Conservation (phyloP, 2,888 invertebrate species). For the Ellobium chinense region DNA sequence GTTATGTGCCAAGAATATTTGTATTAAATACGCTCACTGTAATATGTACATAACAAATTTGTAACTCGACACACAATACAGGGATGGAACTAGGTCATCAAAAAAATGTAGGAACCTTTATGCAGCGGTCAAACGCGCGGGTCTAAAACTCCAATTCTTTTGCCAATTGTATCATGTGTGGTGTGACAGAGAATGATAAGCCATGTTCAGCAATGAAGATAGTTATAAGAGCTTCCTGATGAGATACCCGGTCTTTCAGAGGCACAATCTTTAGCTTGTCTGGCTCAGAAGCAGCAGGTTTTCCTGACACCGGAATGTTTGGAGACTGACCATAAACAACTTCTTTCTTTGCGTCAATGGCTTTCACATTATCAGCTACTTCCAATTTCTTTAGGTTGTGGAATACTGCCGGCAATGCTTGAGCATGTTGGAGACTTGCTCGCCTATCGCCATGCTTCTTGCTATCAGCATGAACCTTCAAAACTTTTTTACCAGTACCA, state of each 20-base stretch:
- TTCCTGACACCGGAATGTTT: neutral
- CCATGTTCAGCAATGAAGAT: slow-evolving; percentile 11
- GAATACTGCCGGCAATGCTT: neutral
- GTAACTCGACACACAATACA: no score
- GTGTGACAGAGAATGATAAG: neutral
- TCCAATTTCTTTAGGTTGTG: neutral
- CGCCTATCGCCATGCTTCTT: neutral
- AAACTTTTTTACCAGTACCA: neutral
- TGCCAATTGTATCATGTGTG: neutral
- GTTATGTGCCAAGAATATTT: no score
- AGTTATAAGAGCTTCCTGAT: slow-evolving; percentile 8
- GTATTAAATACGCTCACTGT: no score
- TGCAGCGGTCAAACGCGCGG: no score
- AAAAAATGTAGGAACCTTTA: no score
- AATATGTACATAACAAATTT: no score
- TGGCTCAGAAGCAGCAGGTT: neutral
- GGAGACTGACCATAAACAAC: neutral
- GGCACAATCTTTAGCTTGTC: neutral
- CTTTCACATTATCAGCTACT: neutral
- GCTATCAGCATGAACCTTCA: neutral
- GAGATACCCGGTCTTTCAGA: slow-evolving; percentile 2
- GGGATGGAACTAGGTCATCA: no score
- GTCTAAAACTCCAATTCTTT: no score
- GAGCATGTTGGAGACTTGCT: neutral
- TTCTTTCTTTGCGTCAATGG: neutral